Conservation (phyloP, 2,113 vertebrate genomes). For the Morone saxatilis region DNA sequence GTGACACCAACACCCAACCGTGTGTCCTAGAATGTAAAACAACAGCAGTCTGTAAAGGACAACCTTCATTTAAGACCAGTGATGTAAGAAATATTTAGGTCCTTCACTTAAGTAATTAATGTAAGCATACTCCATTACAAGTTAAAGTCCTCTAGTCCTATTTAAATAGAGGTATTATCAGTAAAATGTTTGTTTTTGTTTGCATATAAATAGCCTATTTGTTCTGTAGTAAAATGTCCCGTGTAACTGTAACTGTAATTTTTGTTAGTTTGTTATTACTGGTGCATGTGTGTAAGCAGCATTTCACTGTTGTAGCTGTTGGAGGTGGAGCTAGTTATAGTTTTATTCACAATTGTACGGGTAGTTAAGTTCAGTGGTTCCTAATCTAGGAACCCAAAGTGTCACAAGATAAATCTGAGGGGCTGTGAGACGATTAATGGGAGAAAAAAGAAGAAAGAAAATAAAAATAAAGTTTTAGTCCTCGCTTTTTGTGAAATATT, state of each 20-base stretch:
- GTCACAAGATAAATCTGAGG: background rate
- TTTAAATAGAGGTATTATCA: no score
- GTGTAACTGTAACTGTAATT: background rate
- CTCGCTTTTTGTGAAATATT: no score
- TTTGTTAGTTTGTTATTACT: background rate
- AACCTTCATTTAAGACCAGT: no score
- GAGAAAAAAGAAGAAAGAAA: background rate
- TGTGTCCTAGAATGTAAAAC: background rate
- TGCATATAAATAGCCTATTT: background rate
- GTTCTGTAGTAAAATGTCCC: background rate
- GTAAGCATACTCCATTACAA: background rate
- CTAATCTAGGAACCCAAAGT: background rate
- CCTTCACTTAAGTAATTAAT: background rate
- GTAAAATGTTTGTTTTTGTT: no score
- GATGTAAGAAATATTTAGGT: background rate
- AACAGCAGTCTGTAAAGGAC: background rate
- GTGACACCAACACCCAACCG: background rate
- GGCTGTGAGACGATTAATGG: no score
- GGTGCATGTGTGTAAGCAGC: background rate
- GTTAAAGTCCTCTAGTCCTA: background rate
- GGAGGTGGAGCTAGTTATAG: background rate
- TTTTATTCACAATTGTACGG: background rate
- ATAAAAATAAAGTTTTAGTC: no score
- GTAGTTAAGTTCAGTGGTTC: background rate
- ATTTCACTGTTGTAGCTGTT: background rate